These are phyloP conservation scores for Megaleporinus macrocephalus DNA, from an alignment of 2,113 vertebrate genomes.

Conservation along the genomic window DNA sequence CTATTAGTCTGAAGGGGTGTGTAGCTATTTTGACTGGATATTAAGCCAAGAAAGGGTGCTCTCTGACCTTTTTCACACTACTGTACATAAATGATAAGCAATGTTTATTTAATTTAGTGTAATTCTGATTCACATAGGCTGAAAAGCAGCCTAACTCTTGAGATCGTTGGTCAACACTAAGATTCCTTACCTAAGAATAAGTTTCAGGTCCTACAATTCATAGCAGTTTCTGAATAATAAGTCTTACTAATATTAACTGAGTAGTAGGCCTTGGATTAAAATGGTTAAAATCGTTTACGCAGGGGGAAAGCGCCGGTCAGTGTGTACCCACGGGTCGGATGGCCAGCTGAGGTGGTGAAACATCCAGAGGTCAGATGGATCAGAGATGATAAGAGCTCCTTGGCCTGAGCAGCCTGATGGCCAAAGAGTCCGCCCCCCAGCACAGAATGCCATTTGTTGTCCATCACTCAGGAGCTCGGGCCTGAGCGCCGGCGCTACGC, in stretches of 20 bases:
- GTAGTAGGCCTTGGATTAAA: neutral
- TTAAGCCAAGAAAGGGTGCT: too few species aligned
- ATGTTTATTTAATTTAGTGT: too few species aligned
- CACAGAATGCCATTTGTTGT: slow-evolving; percentile 88
- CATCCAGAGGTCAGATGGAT: slow-evolving; percentile 42
- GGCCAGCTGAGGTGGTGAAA: slow-evolving; percentile 43
- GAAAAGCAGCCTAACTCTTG: too few species aligned
- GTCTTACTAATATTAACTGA: neutral
- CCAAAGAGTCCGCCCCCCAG: slow-evolving; percentile 32
- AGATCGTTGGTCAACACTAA: neutral
- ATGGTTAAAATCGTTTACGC: slow-evolving; percentile 4
- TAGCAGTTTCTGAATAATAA: neutral
- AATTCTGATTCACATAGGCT: too few species aligned
- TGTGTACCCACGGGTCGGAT: slow-evolving; percentile 17
- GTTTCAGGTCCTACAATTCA: neutral
- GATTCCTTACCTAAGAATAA: neutral
- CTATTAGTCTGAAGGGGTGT: too few species aligned
- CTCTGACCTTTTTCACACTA: too few species aligned
- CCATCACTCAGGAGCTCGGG: slow-evolving; percentile 88
- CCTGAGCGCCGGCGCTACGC: slow-evolving; percentile 76
- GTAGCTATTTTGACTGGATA: too few species aligned
- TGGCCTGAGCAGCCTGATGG: slow-evolving; percentile 27
- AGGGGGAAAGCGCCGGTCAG: slow-evolving; percentile 5
- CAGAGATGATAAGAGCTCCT: slow-evolving; percentile 45
- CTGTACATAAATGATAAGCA: too few species aligned